Evolutionary conservation across 2,797 vertebrate species (phyloP).

Genomic region (Clarias fuscus): DNA sequence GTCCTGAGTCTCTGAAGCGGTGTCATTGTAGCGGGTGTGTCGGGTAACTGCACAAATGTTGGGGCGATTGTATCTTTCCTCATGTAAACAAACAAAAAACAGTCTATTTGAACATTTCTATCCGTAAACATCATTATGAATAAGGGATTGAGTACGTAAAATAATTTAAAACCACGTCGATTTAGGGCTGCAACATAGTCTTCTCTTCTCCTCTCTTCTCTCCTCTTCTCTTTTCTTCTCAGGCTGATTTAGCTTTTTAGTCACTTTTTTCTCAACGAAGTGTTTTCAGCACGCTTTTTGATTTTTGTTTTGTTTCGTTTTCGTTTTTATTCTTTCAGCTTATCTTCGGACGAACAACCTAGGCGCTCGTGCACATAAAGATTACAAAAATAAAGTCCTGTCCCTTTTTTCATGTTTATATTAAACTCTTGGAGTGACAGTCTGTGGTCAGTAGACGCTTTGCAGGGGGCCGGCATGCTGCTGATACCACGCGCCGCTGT

Average conservation of each 20-base stretch:
- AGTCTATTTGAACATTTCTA: slow-evolving; percentile 61
- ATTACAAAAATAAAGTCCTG: slow-evolving; percentile 54
- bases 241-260: slow-evolving; percentile 24
- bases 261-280: neutral
- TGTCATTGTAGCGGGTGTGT: slow-evolving; percentile 57
- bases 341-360: slow-evolving; percentile 55
- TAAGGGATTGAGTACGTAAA: slow-evolving; percentile 67
- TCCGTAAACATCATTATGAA: slow-evolving; percentile 64
- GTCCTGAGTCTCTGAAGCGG: slow-evolving; percentile 77
- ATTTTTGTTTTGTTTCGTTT: neutral
- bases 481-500: slow-evolving; percentile 94
- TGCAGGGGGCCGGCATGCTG: slow-evolving; percentile 89
- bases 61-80: slow-evolving; percentile 61
- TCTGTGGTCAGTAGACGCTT: slow-evolving; percentile 87
- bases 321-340: slow-evolving; percentile 38
- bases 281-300: neutral
- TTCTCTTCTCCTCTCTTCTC: slow-evolving; percentile 19
- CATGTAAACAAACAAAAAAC: slow-evolving; percentile 48
- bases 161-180: slow-evolving; percentile 77
- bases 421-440: slow-evolving; percentile 57
- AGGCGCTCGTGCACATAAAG: slow-evolving; percentile 17
- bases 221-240: slow-evolving; percentile 17
- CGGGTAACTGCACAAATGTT: slow-evolving; percentile 40
- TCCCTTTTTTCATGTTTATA: slow-evolving; percentile 54
- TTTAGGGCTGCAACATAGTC: slow-evolving; percentile 28